Base-by-base conservation (phyloP, 2,888 invertebrate genomes). In the Hirtodrosophila duncani region DNA sequence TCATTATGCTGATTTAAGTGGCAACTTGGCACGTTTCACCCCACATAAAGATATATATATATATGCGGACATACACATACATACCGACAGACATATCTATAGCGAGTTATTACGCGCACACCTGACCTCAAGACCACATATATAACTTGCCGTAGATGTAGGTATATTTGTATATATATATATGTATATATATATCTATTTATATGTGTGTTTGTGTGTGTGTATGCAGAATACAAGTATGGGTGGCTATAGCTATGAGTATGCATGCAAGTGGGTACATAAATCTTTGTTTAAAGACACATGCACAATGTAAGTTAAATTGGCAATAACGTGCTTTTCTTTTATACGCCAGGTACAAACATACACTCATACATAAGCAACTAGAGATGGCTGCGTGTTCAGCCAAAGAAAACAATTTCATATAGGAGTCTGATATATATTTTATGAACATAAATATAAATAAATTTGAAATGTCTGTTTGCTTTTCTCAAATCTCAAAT, bases 321-420 rank as follows among this genome's bases (percentile, higher is more conserved):
- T 74, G 72, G 78, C 72, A 74, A 74, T 74, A 74, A 74, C 81
- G 72, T 72, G 81, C 81, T 74, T 72, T 79, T 77, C 71, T 74
- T 80, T 72, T 66, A 77, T 71, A 78, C 61, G 68, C 65, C 78
- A 71, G 42, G 44, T 51, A 69, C 70, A 48, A 33, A 41, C 62
- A 41, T 18, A 37, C 21, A 31, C 37, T 44, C 27, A 48, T 20
- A 46, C 27, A 16, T 24, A 8, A 13, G 48, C 17, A 37, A 9
- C 8, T 24, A 50, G 51, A 50, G 45, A 16, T 20, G n/a, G n/a
- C n/a, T n/a, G n/a, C n/a, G 48, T 16, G 48, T 48, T 27, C 30
- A 49, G 9, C 1, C 17, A 9, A 49, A 20, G 48, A 49, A 49
- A 27, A 43, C 10, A 16, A 1, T 4, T 2, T 6, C 8, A 10